Evolutionary conservation across 2,888 invertebrate genomes (phyloP), one percentile per base, ranked within the genome.

Genomic region (Adelognathus sp.): DNA sequence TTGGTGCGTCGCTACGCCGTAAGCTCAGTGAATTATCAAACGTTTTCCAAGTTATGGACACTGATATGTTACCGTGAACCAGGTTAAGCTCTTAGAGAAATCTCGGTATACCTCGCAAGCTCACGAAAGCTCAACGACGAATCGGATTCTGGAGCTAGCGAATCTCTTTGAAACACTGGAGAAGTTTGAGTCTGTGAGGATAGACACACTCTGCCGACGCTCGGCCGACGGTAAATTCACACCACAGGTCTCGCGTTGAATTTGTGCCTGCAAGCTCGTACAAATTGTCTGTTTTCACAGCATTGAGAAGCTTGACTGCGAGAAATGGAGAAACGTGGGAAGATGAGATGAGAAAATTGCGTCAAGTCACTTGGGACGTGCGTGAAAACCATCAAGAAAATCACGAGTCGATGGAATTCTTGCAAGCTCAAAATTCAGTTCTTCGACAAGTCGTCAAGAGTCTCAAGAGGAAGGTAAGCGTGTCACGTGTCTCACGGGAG

Each of bases 401-500:
- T 56, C 36, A 16, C 11, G 33, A 67, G 14, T 64, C 39, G 18
- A 39, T 77, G 58, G 76, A 83, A 61, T 79, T 76, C 67, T 77
- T 88, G 44, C 82, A 79, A 60, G 44, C 80, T 33, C 88, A 88
- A 76, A 88, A 88, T 82, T 79, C 82, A 9, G 86, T 87, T 50
- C 71, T 87, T 9, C 79, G 79, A 11, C 80, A 87, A 31, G 66
- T 87, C 18, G 80, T 87, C 27, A 87, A 84, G 76, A 84, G 78
- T 58, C 82, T 87, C 7, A 87, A 85, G 67, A 81, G 79, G 58
- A 84, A 82, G 81, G 86, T 86, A 76, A 29, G 79, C 46, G 9
- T 31, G n/a, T n/a, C n/a, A n/a, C 9, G 3, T 11, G 5, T 3
- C 21, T 16, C 54, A 24, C 27, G 11, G 7, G 18, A 66, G n/a